A percentile compares a stretch with the other conserved stretches of the same genome.
Evolutionary conservation across 2,113 vertebrate genomes (phyloP).

Genomic region (Thalassoma bifasciatum): DNA sequence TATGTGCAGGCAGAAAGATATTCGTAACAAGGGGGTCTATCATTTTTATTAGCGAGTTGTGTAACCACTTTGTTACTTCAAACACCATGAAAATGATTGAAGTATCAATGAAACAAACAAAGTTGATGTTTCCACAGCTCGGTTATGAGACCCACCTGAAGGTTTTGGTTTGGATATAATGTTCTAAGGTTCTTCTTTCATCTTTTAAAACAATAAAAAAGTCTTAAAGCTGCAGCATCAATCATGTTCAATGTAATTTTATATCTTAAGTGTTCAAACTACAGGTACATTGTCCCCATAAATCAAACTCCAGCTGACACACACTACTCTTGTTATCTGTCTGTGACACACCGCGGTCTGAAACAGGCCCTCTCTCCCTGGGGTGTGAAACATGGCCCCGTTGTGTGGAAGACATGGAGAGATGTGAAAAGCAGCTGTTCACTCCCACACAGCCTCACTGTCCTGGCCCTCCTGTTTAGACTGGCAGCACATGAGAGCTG

Average conservation of each 20-base stretch:
- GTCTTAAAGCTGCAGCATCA: background rate
- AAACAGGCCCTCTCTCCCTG: conserved; percentile 24
- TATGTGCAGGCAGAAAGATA: no score
- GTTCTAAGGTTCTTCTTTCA: no score
- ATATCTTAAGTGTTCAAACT: background rate
- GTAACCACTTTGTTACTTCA: no score
- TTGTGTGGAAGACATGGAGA: conserved; percentile 37
- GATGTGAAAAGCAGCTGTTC: conserved; percentile 78
- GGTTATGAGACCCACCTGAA: no score
- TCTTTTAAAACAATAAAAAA: no score
- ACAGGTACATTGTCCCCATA: conserved; percentile 22
- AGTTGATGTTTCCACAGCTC: no score
- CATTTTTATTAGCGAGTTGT: no score
- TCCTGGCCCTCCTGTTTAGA: conserved; percentile 62
- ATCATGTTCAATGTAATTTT: background rate
- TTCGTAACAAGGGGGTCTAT: no score
- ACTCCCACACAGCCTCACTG: conserved; percentile 60
- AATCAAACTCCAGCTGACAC: conserved; percentile 33
- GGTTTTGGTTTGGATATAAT: no score
- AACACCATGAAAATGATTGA: no score
- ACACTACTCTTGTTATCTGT: conserved; percentile 41
- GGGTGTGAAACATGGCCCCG: conserved; percentile 55
- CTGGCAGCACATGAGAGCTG: conserved; percentile 66
- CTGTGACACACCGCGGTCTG: conserved; percentile 20
- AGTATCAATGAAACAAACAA: no score